Percentiles rank a stretch among this genome's conserved stretches.
phyloP scores from a whole-genome alignment of 1,140 invertebrate species.

The Leguminivora glycinivorella region DNA sequence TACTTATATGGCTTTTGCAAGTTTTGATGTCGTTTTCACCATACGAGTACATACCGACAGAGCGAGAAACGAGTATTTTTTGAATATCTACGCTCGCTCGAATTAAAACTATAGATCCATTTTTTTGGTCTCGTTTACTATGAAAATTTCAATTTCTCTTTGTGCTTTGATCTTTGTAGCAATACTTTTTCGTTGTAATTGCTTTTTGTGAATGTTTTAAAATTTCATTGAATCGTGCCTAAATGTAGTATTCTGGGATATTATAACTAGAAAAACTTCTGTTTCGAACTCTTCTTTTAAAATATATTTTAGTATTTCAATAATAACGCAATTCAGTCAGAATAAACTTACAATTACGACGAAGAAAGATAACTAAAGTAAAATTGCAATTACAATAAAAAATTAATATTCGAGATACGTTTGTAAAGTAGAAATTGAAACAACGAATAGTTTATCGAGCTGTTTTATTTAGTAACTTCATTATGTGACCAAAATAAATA shows the following conservation, averaged over 20 bases:
- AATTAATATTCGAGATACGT: too few species aligned
- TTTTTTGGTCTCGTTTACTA: background rate
- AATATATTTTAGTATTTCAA: too few species aligned
- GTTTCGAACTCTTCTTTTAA: too few species aligned
- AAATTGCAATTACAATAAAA: background rate
- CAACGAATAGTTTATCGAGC: background rate
- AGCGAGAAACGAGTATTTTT: too few species aligned
- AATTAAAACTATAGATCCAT: background rate
- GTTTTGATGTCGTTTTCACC: too few species aligned
- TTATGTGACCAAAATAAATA: background rate
- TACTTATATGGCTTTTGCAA: too few species aligned
- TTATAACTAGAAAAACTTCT: background rate
- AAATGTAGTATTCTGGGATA: background rate
- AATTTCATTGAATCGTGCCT: background rate
- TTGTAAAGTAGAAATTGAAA: background rate
- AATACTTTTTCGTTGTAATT: background rate
- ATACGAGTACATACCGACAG: too few species aligned
- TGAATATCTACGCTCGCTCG: too few species aligned
- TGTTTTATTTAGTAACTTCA: background rate
- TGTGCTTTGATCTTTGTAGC: background rate
- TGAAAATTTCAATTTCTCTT: background rate
- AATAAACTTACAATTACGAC: background rate
- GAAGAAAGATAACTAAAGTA: background rate
- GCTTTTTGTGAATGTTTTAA: background rate
- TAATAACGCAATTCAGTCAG: too few species aligned